Evolutionary conservation across 2,113 vertebrate genomes (phyloP).

Genomic region (Clarias gariepinus): DNA sequence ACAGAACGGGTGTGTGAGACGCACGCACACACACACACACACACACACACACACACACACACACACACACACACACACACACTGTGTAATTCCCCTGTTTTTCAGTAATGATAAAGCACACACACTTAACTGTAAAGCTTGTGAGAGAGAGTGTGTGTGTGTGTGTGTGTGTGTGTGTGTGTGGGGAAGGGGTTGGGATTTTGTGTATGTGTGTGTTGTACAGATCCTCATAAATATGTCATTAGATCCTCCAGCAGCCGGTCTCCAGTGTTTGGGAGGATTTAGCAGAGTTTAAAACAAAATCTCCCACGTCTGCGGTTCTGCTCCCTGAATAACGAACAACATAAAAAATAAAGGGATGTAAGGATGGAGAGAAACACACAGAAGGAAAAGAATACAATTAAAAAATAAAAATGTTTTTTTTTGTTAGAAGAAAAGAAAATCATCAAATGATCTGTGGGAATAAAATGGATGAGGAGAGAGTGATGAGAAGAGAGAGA

Average conservation of each 20-base stretch:
- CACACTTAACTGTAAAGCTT: background rate
- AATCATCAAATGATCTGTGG: background rate
- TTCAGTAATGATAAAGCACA: constrained; percentile 2
- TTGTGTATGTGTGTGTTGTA: constrained; percentile 47
- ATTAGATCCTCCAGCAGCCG: constrained; percentile 47
- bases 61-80: background rate
- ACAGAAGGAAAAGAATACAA: background rate
- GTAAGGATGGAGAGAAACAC: constrained; percentile 55
- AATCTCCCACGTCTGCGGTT: constrained; percentile 57
- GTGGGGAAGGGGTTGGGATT: constrained; percentile 15
- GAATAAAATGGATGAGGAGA: background rate
- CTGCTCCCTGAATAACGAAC: constrained; percentile 57
- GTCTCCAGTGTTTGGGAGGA: constrained; percentile 50
- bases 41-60: background rate
- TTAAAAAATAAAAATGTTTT: background rate
- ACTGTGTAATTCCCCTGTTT: constrained; percentile 13
- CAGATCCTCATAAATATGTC: constrained; percentile 51
- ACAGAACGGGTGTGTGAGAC: constrained; percentile 84
- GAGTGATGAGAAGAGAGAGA: no score
- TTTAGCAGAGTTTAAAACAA: constrained; percentile 42
- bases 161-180: constrained; percentile 20
- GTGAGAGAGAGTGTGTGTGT: background rate
- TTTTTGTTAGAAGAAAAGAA: no score
- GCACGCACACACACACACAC: background rate
- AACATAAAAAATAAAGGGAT: constrained; percentile 52